phyloP scores from a whole-genome alignment of 1,140 invertebrate genomes.

The Halyomorpha halys region DNA sequence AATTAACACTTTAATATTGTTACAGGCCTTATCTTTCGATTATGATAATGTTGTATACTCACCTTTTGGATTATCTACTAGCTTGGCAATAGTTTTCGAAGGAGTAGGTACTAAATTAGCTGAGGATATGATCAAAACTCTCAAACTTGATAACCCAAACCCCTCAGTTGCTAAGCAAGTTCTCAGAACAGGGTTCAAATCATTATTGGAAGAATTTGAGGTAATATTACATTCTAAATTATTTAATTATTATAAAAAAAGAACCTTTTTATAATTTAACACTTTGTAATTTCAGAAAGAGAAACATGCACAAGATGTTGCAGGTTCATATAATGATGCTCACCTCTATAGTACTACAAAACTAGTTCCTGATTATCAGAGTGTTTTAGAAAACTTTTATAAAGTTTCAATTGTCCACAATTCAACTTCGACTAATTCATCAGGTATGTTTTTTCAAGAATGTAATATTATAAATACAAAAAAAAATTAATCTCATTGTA shows the following conservation, averaged over 20 bases:
- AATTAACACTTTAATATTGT: neutral
- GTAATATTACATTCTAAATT: conserved; percentile 24
- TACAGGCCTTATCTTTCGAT: conserved; percentile 23
- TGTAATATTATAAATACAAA: conserved; percentile 1
- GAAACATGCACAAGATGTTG: conserved; percentile 28
- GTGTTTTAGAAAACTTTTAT: conserved; percentile 32
- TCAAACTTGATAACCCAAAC: conserved; percentile 26
- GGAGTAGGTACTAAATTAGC: conserved; percentile 30
- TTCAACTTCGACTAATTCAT: conserved; percentile 22
- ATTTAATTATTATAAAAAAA: neutral
- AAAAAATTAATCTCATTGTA: too few species aligned
- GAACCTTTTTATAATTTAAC: too few species aligned
- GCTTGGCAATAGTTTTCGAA: conserved; percentile 33
- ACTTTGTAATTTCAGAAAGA: conserved; percentile 1
- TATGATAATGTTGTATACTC: conserved; percentile 33
- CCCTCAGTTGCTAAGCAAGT: conserved; percentile 22
- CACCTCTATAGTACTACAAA: conserved; percentile 29
- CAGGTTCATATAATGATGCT: conserved; percentile 33
- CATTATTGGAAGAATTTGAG: conserved; percentile 30
- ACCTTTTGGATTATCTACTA: conserved; percentile 33
- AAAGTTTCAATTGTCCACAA: conserved; percentile 31
- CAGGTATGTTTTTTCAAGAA: conserved; percentile 27
- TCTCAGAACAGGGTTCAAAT: conserved; percentile 31
- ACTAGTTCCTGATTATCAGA: conserved; percentile 31
- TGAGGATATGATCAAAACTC: conserved; percentile 29